Evolutionary conservation across 2,113 vertebrate genomes (phyloP), one percentile per base, ranked within the genome.

Genomic region (Prunella himalayana): DNA sequence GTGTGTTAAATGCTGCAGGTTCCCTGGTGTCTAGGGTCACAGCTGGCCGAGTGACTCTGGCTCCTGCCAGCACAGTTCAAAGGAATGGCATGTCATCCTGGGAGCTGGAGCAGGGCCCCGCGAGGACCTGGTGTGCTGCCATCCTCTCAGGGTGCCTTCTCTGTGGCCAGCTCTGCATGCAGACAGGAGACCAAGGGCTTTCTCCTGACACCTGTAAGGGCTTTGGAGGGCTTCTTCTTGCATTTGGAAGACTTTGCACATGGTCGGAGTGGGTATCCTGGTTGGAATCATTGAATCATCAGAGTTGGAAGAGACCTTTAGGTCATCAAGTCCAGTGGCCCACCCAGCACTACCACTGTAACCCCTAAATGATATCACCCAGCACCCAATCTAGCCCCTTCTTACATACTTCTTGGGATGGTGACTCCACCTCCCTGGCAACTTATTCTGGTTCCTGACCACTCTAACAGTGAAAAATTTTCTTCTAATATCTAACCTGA

Each of bases 71-170:
- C 65, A 23, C 28, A 64, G 14, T 60, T 60, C 25, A 27, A 14
- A 0, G 2, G 47, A 39, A 18, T 61, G 79, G 20, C 35, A 3
- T 1, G 2, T 49, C n/a, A 41, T 11, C 33, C 45, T 0, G 0
- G 37, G 77, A 49, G 31, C 28, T 73, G 54, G 31, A 42, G 59
- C 73, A 18, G 44, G 30, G 53, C 33, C 10, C n/a, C 0, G 0
- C 0, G 0, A 27, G 35, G 33, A 28, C 15, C 39, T 45, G 30
- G 49, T 27, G 11, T 72, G 42, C 87, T 91, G 42, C 49, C 13
- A 1, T 59, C 42, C 39, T 60, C 59, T 7, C 0, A 0, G 42
- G 41, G 44, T 1, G 1, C 39, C 14, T 18, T 82, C 31, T 19
- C 35, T 54, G 44, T 0, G 0, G 37, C 22, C 15, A 41, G 31